Evolutionary conservation across 92 coral and sea anemone genomes (phyloP).

Genomic region (Epizoanthus ramosus): DNA sequence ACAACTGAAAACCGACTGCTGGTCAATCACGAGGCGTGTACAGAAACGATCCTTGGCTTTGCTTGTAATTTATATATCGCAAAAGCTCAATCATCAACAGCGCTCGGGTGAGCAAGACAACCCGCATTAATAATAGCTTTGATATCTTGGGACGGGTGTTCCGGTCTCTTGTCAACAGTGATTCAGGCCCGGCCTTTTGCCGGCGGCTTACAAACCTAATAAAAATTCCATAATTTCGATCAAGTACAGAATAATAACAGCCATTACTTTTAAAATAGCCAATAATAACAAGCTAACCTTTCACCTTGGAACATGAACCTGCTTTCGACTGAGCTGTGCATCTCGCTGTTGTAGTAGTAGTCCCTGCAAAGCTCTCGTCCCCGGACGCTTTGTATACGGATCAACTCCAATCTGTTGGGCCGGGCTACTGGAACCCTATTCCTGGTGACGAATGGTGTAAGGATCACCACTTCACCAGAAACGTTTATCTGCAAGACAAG

Average conservation of each 20-base stretch:
- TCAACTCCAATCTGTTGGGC: background rate
- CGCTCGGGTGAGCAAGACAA: background rate
- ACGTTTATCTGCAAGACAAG: background rate
- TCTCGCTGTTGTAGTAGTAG: background rate
- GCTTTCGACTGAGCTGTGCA: too few species aligned
- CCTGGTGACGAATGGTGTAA: too few species aligned
- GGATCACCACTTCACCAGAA: too few species aligned
- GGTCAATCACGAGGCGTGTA: background rate
- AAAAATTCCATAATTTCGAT: background rate
- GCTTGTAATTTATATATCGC: background rate
- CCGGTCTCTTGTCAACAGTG: slow-evolving; percentile 28
- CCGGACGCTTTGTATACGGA: background rate
- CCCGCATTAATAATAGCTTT: background rate
- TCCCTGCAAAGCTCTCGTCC: background rate
- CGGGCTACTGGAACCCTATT: too few species aligned
- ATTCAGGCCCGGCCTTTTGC: slow-evolving; percentile 1
- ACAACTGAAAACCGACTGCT: too few species aligned
- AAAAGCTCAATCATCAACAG: background rate
- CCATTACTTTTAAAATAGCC: background rate
- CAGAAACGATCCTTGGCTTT: background rate
- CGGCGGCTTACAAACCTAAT: slow-evolving; percentile 23
- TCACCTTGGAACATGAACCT: background rate
- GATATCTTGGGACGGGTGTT: background rate
- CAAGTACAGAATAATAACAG: slow-evolving; percentile 24
- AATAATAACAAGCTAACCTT: background rate